Conservation (phyloP, 2,888 invertebrate species). For the Troides oblongomaculatus region DNA sequence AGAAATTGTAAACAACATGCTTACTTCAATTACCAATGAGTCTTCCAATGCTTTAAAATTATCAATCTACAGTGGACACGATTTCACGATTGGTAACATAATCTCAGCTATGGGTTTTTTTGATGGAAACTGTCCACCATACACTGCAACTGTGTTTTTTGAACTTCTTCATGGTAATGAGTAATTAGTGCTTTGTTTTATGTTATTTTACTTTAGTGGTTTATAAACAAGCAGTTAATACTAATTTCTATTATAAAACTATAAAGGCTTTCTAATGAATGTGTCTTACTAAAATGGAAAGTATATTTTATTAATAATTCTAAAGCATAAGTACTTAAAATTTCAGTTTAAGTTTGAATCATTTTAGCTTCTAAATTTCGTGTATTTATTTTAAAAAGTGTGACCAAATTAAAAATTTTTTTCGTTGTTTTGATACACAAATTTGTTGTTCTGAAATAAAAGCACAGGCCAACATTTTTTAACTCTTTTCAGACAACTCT, state of each 20-base stretch:
- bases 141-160: conserved; percentile 84
- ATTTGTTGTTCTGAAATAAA: not conserved
- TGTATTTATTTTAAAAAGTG: too few species aligned
- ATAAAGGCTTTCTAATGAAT: too few species aligned
- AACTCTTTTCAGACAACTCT: conserved; percentile 38
- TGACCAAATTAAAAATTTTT: too few species aligned
- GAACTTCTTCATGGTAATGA: conserved; percentile 79
- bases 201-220: too few species aligned
- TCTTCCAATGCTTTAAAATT: conserved; percentile 73
- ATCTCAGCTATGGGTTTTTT: conserved; percentile 86
- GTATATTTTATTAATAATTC: too few species aligned
- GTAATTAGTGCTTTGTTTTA: not conserved
- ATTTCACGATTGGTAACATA: conserved; percentile 87
- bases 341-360: too few species aligned
- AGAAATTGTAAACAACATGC: conserved; percentile 83
- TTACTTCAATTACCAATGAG: conserved; percentile 51
- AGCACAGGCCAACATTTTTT: not conserved
- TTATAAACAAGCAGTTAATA: too few species aligned
- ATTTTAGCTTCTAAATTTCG: too few species aligned
- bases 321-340: too few species aligned
- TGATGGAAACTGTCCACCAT: conserved; percentile 84
- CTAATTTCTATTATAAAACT: too few species aligned
- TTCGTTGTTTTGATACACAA: too few species aligned
- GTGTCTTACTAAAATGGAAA: too few species aligned
- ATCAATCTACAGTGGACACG: conserved; percentile 89